phyloP scores from a whole-genome alignment of 2,797 vertebrate genomes.

The Sebastes elongatus region DNA sequence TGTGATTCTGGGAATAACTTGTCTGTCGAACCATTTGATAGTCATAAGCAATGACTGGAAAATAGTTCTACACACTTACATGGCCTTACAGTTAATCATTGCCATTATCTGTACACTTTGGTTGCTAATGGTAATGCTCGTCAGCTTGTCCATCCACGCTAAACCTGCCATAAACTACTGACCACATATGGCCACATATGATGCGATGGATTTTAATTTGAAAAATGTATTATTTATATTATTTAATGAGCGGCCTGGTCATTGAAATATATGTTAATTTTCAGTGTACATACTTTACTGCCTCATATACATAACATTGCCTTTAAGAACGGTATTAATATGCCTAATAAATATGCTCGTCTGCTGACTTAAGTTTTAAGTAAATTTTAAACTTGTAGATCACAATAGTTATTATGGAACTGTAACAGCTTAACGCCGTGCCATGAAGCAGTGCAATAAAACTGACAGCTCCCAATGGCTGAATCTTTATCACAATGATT shows the following conservation, averaged over 20 bases:
- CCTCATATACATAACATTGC: not conserved
- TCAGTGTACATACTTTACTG: not conserved
- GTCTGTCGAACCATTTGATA: not conserved
- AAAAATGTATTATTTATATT: not conserved
- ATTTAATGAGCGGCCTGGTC: not conserved
- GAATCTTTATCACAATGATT: conserved; percentile 59
- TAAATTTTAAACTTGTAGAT: conserved; percentile 26
- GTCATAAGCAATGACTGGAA: conserved; percentile 1
- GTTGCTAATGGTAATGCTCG: not conserved
- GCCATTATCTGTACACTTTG: not conserved
- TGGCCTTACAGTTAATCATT: not conserved
- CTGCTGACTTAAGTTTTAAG: not conserved
- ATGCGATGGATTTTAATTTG: not conserved
- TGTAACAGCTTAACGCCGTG: conserved; percentile 25
- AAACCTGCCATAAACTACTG: not conserved
- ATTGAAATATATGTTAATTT: not conserved
- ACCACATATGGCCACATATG: not conserved
- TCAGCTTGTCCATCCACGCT: not conserved
- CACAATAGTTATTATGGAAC: conserved; percentile 6
- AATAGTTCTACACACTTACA: not conserved
- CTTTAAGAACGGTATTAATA: not conserved
- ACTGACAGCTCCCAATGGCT: conserved; percentile 42
- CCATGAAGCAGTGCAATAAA: conserved; percentile 42
- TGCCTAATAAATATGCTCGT: not conserved
- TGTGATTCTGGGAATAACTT: not conserved